Evolutionary conservation across 2,113 vertebrate species (phyloP).

Genomic region (Daphoenositta chrysoptera): DNA sequence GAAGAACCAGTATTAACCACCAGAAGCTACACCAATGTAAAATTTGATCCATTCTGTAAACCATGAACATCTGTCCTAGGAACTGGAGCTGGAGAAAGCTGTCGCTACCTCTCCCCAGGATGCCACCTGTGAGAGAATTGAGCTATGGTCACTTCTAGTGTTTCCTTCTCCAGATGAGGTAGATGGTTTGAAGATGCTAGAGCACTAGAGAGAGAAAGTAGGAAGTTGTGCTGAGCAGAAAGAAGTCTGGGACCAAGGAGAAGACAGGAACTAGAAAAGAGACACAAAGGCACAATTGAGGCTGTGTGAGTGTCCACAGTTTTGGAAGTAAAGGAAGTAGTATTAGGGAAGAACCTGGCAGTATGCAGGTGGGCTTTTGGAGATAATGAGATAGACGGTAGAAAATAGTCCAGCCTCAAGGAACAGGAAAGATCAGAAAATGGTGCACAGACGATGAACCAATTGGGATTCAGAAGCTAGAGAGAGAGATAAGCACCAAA

Average conservation of each 20-base stretch:
- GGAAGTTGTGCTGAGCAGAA: neutral
- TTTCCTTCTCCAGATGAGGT: neutral
- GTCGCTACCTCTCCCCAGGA: neutral
- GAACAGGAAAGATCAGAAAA: neutral
- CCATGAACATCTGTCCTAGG: neutral
- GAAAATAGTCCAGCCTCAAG: neutral
- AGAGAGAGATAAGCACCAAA: neutral
- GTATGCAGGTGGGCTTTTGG: neutral
- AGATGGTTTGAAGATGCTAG: neutral
- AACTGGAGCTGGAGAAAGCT: neutral
- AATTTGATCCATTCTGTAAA: neutral
- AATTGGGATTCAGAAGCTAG: neutral
- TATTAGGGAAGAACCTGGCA: neutral
- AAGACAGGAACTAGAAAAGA: neutral
- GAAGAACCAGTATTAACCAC: neutral
- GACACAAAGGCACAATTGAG: neutral
- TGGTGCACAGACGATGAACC: neutral
- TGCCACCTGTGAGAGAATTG: neutral
- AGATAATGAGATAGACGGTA: neutral
- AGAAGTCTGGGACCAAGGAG: neutral
- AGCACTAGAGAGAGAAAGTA: neutral
- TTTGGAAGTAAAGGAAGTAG: neutral
- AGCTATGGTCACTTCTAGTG: neutral
- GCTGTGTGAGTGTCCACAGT: neutral
- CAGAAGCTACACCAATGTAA: neutral